A percentile compares a stretch with the other conserved stretches of the same genome.
These are phyloP conservation scores for Melanotaenia nigrans DNA, from an alignment of 2,797 vertebrate species.

Conservation along the genomic window DNA sequence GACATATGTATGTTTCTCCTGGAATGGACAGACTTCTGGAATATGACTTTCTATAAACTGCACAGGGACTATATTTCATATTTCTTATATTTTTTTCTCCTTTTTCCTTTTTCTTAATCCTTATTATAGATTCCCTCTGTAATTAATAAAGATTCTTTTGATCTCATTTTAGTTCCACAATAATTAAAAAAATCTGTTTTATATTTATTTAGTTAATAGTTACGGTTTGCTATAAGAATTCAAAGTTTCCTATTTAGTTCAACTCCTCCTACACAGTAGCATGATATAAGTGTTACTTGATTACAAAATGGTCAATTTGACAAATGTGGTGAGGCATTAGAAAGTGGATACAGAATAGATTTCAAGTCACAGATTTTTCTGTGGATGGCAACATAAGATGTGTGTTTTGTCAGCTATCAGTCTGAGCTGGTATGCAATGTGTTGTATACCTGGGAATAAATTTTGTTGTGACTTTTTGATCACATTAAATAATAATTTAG, in stretches of 20 bases:
- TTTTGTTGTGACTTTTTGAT: too few relatives aligned
- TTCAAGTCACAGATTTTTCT: too few relatives aligned
- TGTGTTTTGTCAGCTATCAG: too few relatives aligned
- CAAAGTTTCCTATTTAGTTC: background rate
- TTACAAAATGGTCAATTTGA: background rate
- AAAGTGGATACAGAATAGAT: too few relatives aligned
- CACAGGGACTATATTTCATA: background rate
- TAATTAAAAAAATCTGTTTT: background rate
- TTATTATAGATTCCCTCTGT: background rate
- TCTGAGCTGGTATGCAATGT: too few relatives aligned
- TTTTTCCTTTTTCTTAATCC: background rate
- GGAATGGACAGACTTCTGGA: constrained; percentile 5
- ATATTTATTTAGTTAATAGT: background rate
- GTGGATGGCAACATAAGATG: too few relatives aligned
- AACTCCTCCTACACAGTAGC: background rate
- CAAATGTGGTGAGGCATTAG: background rate
- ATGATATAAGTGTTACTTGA: background rate
- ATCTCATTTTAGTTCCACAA: background rate
- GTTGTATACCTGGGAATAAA: too few relatives aligned
- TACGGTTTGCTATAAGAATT: background rate
- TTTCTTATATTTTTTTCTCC: constrained; percentile 3
- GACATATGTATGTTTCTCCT: constrained; percentile 12
- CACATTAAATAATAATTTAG: too few relatives aligned
- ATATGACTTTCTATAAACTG: background rate
- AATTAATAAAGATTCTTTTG: too few relatives aligned